Evolutionary conservation across 2,113 vertebrate species (phyloP), one percentile per base, ranked within the genome.

Genomic region (Rana temporaria): DNA sequence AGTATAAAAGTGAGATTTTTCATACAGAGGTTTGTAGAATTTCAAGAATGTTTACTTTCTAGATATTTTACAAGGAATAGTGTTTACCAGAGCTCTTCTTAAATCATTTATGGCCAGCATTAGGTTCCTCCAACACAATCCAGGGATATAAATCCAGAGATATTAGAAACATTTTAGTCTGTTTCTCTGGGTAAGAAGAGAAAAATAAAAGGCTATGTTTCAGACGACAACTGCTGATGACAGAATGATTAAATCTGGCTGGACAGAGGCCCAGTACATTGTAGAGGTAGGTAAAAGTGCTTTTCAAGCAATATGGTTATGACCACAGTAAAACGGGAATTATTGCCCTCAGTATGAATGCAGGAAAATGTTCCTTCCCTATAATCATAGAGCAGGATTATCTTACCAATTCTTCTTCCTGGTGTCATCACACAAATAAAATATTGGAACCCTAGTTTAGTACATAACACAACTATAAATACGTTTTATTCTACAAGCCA

Each of bases 261-360:
- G 42, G 6, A n/a, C 75, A 66, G 16, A 30, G 16, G 17, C 20
- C 26, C 9, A 53, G 60, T 48, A 65, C 18, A 38, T 20, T 12
- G 4, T 16, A 63, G 42, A 66, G 48, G 18, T 30, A 32, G 65
- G 48, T 18, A 78, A 66, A 66, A 66, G 30, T 42, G 55, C 42
- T 78, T 55, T 78, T 9, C 17, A 78, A 53, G 59, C 42, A 17
- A 55, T 65, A 53, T 65, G 38, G 59, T 78, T 78, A 78, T 78
- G 52, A 55, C 62, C 62, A 78, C 22, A 30, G 62, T 53, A 78
- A 77, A 64, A 48, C 34, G 26, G 74, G 34, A 62, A 64, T 77
- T 48, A 77, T 52, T 63, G 74, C 60, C 38, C n/a, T 64, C 22
- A 16, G 63, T 62, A 77, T 24, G 34, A 34, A 24, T 64, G 71